phyloP scores from a whole-genome alignment of 2,797 vertebrate species.

The Enteromius anoplus region DNA sequence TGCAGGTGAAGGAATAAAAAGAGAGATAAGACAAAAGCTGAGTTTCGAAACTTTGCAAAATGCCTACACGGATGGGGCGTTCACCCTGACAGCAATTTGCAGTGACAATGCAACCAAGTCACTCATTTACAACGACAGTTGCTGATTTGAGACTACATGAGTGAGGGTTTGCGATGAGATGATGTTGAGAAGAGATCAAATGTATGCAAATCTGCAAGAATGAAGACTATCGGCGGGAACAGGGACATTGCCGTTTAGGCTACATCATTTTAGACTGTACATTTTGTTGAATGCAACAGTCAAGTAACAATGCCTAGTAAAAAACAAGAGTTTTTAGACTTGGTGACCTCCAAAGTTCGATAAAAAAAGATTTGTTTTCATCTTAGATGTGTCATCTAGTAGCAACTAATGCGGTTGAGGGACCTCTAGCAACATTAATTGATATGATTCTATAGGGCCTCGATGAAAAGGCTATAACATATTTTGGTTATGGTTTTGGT shows the following conservation, averaged over 20 bases:
- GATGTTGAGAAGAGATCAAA: neutral
- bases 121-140: neutral
- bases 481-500: too few relatives aligned
- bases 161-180: neutral
- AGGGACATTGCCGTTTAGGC: neutral
- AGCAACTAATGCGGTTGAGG: neutral
- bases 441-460: too few relatives aligned
- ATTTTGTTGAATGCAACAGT: neutral
- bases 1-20: constrained; percentile 20
- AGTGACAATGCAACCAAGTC: neutral
- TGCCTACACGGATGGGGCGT: neutral
- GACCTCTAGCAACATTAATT: neutral
- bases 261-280: neutral
- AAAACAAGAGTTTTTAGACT: neutral
- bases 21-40: neutral
- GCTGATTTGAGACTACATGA: neutral
- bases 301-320: neutral
- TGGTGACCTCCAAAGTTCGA: neutral
- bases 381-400: neutral
- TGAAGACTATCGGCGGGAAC: neutral
- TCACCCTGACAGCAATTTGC: neutral
- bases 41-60: neutral
- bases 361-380: neutral
- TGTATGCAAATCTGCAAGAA: neutral
- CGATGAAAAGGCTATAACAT: too few relatives aligned